Conservation (phyloP, 2,113 vertebrate species). For the Anser brachyrhynchus region DNA sequence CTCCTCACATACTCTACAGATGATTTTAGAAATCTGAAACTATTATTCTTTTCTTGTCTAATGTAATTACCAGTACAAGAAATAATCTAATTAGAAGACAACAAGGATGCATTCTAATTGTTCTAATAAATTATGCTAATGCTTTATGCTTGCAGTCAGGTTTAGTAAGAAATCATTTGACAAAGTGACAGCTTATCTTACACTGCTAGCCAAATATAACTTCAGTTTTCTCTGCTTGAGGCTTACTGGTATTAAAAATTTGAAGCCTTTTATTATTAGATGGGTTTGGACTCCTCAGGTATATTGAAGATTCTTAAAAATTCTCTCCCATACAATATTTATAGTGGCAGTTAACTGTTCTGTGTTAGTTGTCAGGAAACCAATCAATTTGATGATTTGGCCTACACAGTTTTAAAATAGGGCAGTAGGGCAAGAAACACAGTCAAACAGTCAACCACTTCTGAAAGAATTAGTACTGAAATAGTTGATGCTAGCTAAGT, state of each 20-base stretch:
- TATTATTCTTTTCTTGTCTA: slow-evolving; percentile 71
- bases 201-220: neutral
- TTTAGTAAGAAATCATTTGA: slow-evolving; percentile 63
- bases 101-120: slow-evolving; percentile 75
- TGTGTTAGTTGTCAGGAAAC: neutral
- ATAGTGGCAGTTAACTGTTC: neutral
- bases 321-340: neutral
- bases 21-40: slow-evolving; percentile 74
- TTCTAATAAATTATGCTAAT: slow-evolving; percentile 76
- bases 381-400: neutral
- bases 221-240: slow-evolving; percentile 21
- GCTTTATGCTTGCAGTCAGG: slow-evolving; percentile 34
- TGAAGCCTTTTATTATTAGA: neutral
- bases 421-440: neutral
- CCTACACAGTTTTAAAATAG: neutral
- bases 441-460: neutral
- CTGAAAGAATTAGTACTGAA: neutral
- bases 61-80: slow-evolving; percentile 73
- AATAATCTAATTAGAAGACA: slow-evolving; percentile 78
- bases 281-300: neutral
- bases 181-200: slow-evolving; percentile 53
- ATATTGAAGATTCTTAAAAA: neutral
- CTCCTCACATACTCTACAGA: slow-evolving; percentile 64
- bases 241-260: neutral
- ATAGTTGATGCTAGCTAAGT: neutral